Base-by-base conservation (phyloP, 2,888 invertebrate genomes). In the Diaphora mendica region DNA sequence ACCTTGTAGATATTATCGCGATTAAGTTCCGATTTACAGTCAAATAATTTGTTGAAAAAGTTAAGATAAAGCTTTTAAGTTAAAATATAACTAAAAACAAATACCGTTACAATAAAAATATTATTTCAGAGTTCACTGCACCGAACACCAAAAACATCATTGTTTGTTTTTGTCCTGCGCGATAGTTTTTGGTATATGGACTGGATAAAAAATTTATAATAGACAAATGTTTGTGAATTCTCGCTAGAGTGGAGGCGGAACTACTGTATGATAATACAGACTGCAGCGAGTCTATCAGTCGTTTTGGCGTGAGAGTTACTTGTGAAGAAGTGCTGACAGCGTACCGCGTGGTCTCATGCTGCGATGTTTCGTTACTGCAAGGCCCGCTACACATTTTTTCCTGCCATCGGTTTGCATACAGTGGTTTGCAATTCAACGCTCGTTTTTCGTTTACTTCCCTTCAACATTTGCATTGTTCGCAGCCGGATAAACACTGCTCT, bases 181-280 rank as follows among this genome's bases (percentile, higher is more conserved):
- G 85, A 88, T 89, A 89, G 90, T 91, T 92, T 91, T 90, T 91
- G 90, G 91, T 89, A 89, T 89, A 91, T 88, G 88, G 87, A 84
- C 85, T 82, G 86, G 83, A 88, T 88, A 88, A 89, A 90, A 91
- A 89, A 89, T 88, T 88, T 87, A 89, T 89, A 89, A 88, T 87
- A 88, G 86, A 87, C 87, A 90, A 91, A 90, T 91, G 90, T 91
- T 91, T 91, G 88, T 85, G 81, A 83, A 84, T 85, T 83, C 81
- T 84, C 86, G 85, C 86, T 86, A 82, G 79, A 84, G 83, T 82
- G 85, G 83, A 86, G 84, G 81, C 76, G 85, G 76, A 77, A 82
- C 76, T 83, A 83, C 84, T 81, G 84, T 74, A 86, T 88, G 89
- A 88, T 90, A 91, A 91, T n/a, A n/a, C n/a, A 93, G 90, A 89